These are phyloP conservation scores for Myocastor coypus DNA, from an alignment of 2,113 vertebrate genomes.

Conservation along the genomic window DNA sequence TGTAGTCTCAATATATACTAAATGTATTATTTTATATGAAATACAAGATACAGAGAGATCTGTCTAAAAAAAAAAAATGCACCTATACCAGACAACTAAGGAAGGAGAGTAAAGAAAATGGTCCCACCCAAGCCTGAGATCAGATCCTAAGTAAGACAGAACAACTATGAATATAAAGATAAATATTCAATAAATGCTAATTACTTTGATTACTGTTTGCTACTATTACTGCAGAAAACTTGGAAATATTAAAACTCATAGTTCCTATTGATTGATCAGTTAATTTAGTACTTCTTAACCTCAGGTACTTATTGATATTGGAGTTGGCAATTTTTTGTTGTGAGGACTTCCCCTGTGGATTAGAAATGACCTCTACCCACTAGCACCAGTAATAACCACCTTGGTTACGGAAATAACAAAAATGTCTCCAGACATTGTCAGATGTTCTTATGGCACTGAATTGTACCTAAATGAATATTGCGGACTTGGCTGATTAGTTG, in stretches of 20 bases:
- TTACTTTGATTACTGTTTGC: background rate
- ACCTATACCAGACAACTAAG: background rate
- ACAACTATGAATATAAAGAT: background rate
- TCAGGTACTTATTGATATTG: background rate
- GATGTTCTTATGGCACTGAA: background rate
- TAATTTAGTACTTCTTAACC: background rate
- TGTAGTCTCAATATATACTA: background rate
- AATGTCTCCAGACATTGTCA: background rate
- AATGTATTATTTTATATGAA: conserved; percentile 20
- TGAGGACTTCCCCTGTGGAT: background rate
- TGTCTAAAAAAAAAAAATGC: conserved; percentile 1
- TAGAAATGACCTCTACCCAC: background rate
- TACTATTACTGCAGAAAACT: background rate
- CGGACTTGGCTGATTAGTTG: background rate
- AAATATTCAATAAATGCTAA: background rate
- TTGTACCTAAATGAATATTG: background rate
- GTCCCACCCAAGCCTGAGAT: background rate
- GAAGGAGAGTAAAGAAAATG: background rate
- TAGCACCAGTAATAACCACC: background rate
- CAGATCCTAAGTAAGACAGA: background rate
- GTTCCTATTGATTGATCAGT: background rate
- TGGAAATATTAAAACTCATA: background rate
- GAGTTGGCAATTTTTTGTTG: background rate
- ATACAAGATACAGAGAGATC: background rate
- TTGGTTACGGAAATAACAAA: background rate